These are phyloP conservation scores for Archaeoteleia sp. DNA, from an alignment of 2,888 invertebrate genomes.

Conservation along the genomic window DNA sequence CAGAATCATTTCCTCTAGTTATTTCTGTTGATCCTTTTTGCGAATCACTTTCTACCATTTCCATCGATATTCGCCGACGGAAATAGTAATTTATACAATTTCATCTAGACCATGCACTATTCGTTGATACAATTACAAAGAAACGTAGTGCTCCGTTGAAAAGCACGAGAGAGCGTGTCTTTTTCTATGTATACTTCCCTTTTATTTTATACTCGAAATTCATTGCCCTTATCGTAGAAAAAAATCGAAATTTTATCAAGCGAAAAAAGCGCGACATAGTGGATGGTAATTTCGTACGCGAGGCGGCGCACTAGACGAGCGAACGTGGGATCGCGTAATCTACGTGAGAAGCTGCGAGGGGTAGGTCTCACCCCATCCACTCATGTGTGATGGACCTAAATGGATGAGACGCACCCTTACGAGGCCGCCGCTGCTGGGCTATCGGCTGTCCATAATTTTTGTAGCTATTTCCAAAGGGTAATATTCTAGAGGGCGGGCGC, in stretches of 20 bases:
- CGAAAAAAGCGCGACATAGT: slow-evolving; percentile 38
- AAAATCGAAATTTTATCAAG: slow-evolving; percentile 44
- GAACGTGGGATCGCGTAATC: slow-evolving; percentile 62
- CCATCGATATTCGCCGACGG: too few species aligned
- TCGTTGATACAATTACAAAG: too few species aligned
- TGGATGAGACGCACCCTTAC: slow-evolving; percentile 74
- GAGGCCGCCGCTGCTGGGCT: slow-evolving; percentile 59
- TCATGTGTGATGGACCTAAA: slow-evolving; percentile 75
- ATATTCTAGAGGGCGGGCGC: slow-evolving; percentile 66
- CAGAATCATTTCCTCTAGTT: too few species aligned
- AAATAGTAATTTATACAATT: too few species aligned
- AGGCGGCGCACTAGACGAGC: slow-evolving; percentile 14
- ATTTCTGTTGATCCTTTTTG: too few species aligned
- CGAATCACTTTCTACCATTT: too few species aligned
- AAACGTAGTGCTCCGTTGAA: too few species aligned
- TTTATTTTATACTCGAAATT: background rate
- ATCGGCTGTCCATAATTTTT: slow-evolving; percentile 73
- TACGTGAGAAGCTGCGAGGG: slow-evolving; percentile 73
- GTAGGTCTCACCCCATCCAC: slow-evolving; percentile 73
- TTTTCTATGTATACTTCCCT: too few species aligned
- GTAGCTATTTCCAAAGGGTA: slow-evolving; percentile 70
- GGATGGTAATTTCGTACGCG: slow-evolving; percentile 49
- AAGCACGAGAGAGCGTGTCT: too few species aligned
- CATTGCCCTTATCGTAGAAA: slow-evolving; percentile 19
- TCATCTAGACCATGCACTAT: too few species aligned